Base-by-base conservation (phyloP, 2,888 invertebrate genomes). In the Spilosoma lubricipeda region DNA sequence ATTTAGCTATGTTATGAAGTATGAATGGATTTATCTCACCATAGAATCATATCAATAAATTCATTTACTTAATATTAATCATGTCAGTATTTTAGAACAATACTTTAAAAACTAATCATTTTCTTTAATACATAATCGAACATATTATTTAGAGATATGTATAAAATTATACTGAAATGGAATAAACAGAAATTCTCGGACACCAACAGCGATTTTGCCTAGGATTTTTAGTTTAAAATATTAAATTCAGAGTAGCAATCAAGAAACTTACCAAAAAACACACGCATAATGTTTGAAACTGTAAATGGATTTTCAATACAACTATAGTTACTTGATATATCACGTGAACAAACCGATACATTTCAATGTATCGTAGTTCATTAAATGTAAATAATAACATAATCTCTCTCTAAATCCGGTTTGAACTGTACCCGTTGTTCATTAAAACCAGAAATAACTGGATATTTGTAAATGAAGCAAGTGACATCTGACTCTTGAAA, bases 401-500 rank as follows among this genome's bases (percentile, higher is more conserved):
- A 30, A 63, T 30, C 27, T 63, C 18, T 63, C 18, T 63, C 30
- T 63, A 30, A 63, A 63, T 63, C 63, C 30, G 18, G 30, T 63
- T 63, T 18, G 2, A 63, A 15, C 30, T 8, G 30, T 15, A 5
- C 63, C 2, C 18, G 30, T 27, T 18, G 18, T 30, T 27, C 27
- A 27, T 63, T 23, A 30, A 13, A 70, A 70, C 70, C 30, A 63
- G 70, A 63, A 23, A 3, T 2, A 39, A 30, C 63, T 70, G 63
- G 63, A 42, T 27, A 42, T 8, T 20, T 39, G 42, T 70, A n/a
- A 63, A 15, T 18, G 30, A 15, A n/a, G 18, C 39, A 39, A 30
- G 23, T 63, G 63, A 59, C 63, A 70, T 70, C 27, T 42, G 70
- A 39, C 42, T 42, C 63, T 63, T 42, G 59, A 30, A 63, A 42